Evolutionary conservation across 2,113 vertebrate species (phyloP).

Genomic region (Muscicapa adusta): DNA sequence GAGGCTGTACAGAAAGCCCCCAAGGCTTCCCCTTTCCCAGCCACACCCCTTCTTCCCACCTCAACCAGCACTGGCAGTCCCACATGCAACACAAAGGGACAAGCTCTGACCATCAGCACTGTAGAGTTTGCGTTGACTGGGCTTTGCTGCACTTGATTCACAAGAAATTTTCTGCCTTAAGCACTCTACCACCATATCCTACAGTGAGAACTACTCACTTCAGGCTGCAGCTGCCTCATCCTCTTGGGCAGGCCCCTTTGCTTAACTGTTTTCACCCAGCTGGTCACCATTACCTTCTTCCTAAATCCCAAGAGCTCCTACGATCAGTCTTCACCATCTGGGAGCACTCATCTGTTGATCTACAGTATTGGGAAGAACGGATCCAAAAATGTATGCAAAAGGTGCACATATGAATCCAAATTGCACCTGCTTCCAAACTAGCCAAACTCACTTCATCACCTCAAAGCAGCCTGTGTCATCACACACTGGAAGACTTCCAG

Average conservation of each 20-base stretch:
- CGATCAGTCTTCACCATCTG: not conserved
- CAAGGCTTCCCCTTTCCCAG: not conserved
- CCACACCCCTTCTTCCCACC: not conserved
- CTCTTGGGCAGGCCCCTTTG: not conserved
- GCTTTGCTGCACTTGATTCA: not conserved
- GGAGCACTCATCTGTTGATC: not conserved
- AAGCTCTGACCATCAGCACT: not conserved
- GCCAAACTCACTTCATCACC: not conserved
- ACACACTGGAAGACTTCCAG: not conserved
- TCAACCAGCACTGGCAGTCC: not conserved
- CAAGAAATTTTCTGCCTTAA: not conserved
- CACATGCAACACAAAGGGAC: fast-evolving
- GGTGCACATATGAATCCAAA: not conserved
- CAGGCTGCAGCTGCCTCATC: not conserved
- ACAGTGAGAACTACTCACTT: not conserved
- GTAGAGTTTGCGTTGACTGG: fast-evolving
- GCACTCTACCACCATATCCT: not conserved
- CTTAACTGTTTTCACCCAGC: not conserved
- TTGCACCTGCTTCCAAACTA: not conserved
- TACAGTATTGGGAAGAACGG: not conserved
- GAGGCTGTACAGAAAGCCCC: not conserved
- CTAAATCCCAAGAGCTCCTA: not conserved
- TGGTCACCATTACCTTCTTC: not conserved
- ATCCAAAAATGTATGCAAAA: not conserved
- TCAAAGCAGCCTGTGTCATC: not conserved